Evolutionary conservation across 2,797 vertebrate species (phyloP).

Genomic region (Hozukius guyotensis): DNA sequence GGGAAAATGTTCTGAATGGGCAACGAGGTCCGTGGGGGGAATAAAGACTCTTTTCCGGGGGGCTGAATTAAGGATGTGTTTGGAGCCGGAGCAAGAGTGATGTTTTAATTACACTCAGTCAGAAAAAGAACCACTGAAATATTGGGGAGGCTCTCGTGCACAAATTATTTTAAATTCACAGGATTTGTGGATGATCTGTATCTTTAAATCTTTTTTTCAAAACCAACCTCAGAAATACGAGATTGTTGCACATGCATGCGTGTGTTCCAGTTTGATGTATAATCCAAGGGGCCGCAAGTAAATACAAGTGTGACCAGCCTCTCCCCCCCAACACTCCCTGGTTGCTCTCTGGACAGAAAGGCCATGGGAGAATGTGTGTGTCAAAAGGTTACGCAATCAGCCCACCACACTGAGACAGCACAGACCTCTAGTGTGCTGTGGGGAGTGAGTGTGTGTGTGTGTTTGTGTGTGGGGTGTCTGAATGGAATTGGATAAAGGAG

Average conservation of each 20-base stretch:
- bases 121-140: slow-evolving; percentile 13
- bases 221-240: not conserved
- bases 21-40: slow-evolving; percentile 57
- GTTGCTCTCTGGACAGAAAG: slow-evolving; percentile 46
- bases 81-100: slow-evolving; percentile 39
- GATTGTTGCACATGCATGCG: not conserved
- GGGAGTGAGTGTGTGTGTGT: slow-evolving; percentile 44
- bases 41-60: slow-evolving; percentile 62
- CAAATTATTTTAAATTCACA: not conserved
- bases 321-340: slow-evolving; percentile 7
- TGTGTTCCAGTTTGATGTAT: not conserved
- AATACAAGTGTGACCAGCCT: slow-evolving; percentile 30
- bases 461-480: slow-evolving; percentile 48
- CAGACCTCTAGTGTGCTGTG: slow-evolving; percentile 79
- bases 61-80: slow-evolving; percentile 60
- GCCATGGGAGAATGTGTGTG: slow-evolving; percentile 71
- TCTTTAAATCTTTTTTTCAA: not conserved
- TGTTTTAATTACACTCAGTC: slow-evolving; percentile 49
- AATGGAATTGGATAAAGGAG: slow-evolving; percentile 67
- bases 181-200: not conserved
- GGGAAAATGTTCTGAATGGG: slow-evolving; percentile 78
- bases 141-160: not conserved
- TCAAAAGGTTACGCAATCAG: slow-evolving; percentile 83
- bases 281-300: not conserved
- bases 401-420: slow-evolving; percentile 72